Evolutionary conservation across 2,888 invertebrate species (phyloP).

Genomic region (Doris montereyensis): DNA sequence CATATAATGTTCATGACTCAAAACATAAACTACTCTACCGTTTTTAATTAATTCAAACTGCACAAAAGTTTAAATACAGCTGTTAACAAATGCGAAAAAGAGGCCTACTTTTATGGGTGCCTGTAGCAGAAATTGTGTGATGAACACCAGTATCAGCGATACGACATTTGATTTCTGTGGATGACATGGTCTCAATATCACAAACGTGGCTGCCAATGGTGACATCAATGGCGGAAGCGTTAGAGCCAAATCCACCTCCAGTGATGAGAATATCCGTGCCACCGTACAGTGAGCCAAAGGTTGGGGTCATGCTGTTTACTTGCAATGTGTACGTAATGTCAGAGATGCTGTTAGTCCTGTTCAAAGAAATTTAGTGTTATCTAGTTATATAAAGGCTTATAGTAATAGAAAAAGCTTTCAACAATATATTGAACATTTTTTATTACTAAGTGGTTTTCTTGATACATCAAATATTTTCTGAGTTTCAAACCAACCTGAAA

Average conservation of each 20-base stretch:
- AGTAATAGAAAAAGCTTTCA: too few relatives aligned
- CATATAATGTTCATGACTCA: background rate
- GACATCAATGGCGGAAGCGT: constrained; percentile 38
- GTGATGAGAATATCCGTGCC: constrained; percentile 54
- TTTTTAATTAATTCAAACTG: too few relatives aligned
- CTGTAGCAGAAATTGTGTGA: constrained; percentile 51
- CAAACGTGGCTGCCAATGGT: constrained; percentile 37
- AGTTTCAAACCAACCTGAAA: too few relatives aligned
- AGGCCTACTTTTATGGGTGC: constrained; percentile 44
- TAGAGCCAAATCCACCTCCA: constrained; percentile 55
- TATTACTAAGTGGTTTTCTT: too few relatives aligned
- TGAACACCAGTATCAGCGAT: constrained; percentile 46
- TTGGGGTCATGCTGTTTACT: constrained; percentile 54
- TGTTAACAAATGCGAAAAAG: too few relatives aligned
- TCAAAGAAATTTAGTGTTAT: too few relatives aligned
- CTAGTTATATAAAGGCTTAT: too few relatives aligned
- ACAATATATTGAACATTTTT: too few relatives aligned
- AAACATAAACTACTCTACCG: background rate
- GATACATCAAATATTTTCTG: too few relatives aligned
- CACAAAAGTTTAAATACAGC: too few relatives aligned
- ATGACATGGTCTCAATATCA: constrained; percentile 23
- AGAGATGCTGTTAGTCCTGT: constrained; percentile 48
- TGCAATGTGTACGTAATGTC: constrained; percentile 46
- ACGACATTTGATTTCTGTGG: constrained; percentile 37
- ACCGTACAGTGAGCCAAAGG: constrained; percentile 54